Conservation (phyloP, 2,797 vertebrate species). For the Spatula clypeata region DNA sequence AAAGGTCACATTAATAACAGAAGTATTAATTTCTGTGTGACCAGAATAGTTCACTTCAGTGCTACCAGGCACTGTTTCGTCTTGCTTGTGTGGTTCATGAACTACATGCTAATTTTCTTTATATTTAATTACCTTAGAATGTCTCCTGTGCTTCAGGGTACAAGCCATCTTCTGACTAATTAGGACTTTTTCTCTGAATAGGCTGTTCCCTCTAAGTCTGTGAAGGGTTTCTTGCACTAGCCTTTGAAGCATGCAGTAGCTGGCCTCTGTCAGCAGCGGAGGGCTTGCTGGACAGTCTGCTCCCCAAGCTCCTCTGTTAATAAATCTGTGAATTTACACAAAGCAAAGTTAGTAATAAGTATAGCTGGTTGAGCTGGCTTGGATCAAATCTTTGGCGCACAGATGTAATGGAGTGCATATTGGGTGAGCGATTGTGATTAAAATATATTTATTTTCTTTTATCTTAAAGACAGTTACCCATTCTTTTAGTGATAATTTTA, state of each 20-base stretch:
- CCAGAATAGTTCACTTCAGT: constrained; percentile 10
- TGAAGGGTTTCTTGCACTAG: background rate
- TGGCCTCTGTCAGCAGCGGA: background rate
- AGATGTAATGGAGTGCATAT: background rate
- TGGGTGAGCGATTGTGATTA: background rate
- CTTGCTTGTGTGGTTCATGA: constrained; percentile 73
- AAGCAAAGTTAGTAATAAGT: constrained; percentile 52
- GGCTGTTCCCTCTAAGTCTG: background rate
- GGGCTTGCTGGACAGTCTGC: constrained; percentile 10
- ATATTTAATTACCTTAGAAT: constrained; percentile 57
- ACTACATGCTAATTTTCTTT: constrained; percentile 74
- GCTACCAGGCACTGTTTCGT: constrained; percentile 53
- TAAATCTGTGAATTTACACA: constrained; percentile 52
- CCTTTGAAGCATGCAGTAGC: constrained; percentile 8
- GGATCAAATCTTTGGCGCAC: background rate
- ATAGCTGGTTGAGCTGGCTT: background rate
- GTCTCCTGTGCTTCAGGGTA: constrained; percentile 69
- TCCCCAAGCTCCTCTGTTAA: constrained; percentile 1
- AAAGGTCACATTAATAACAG: constrained; percentile 71
- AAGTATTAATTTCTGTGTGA: constrained; percentile 47
- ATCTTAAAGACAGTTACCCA: constrained; percentile 3
- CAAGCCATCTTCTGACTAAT: constrained; percentile 67
- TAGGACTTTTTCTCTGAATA: constrained; percentile 52
- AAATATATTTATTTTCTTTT: background rate
- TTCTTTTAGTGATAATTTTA: background rate